Evolutionary conservation across 2,113 vertebrate species (phyloP), one percentile per base, ranked within the genome.

Genomic region (Heterochromis multidens): DNA sequence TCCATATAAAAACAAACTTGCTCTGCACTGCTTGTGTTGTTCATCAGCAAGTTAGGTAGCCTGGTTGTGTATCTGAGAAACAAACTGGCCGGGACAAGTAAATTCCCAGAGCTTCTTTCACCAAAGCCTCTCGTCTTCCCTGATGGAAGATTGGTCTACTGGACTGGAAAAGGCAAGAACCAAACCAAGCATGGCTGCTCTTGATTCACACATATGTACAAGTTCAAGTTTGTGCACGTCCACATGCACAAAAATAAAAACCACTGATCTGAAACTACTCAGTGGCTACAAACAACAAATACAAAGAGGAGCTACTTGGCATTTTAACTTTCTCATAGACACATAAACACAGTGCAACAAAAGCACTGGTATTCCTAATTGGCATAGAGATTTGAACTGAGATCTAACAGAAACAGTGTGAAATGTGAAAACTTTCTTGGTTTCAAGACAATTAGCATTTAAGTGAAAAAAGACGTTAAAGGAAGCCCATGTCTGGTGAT

Each of bases 381-480:
- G 94, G 89, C 86, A 84, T 21, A 87, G 57, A 89, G 81, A 87
- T 90, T 76, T 88, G 79, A 93, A 88, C 56, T 72, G 79, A 92
- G 82, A 74, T 57, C 37, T 67, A 37, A 79, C n/a, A 84, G 31
- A 89, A 59, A 79, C 37, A 43, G 83, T 72, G 62, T 79, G 35
- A 86, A 77, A 82, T 61, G 77, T 31, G 52, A 78, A 61, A 59
- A 76, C 82, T 83, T 29, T 63, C 74, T 54, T 29, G 67, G 83
- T 81, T 92, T 91, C 70, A 82, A 90, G 87, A 94, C 94, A 94
- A 96, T 95, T 91, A 93, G 81, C 83, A 94, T 92, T 94, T 93
- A 83, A 93, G 86, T 57, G 83, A 90, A 89, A 88, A 84, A 93
- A 43, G 87, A 88, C 86, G 85, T 80, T 80, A 91, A 93, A 95